Base-by-base conservation (phyloP, 1,140 invertebrate species). In the Phenacoccus solenopsis region DNA sequence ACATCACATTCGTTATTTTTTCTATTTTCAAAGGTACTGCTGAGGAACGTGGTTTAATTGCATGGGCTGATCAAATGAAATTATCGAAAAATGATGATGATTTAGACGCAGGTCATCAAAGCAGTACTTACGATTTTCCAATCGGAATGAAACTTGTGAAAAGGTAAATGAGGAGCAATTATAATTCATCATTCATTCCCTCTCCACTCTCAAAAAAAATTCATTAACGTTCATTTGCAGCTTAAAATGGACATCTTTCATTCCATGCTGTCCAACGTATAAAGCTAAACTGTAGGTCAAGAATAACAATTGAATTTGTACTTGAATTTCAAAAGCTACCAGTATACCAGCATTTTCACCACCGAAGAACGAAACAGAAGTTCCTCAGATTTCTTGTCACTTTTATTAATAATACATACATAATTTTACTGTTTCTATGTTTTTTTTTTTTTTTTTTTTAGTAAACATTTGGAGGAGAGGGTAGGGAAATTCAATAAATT, bases 121-220 rank as follows among this genome's bases (percentile, higher is more conserved):
- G 81, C 5, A 84, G 83, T 70, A 88, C 88, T 5, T 90, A 87
- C 70, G 87, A 90, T 78, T 87, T 90, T 74, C 89, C 89, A 0
- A 76, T 84, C 57, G 88, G 88, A 72, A 90, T 90, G 88, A 75
- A 74, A 22, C 71, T 81, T 13, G 75, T 89, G 32, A 81, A 80
- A 77, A 83, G 81, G 86, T 83, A 75, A 73, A 69, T 56, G 28
- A 22, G 13, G 22, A 69, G 4, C 12, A 12, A 16, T 22, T 21
- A 35, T n/a, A 16, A 32, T 69, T 69, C 68, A 12, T 5, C 2
- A 10, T 28, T 20, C 20, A 27, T 5, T 5, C 5, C 12, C 16
- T 21, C 21, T 32, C 35, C 28, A 24, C n/a, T 32, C 10, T 56
- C 21, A 3, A 28, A 56, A 1, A 57, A 28, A 24, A 49, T 67